Evolutionary conservation across 2,113 vertebrate genomes (phyloP).

Genomic region (Tyrannus savana): DNA sequence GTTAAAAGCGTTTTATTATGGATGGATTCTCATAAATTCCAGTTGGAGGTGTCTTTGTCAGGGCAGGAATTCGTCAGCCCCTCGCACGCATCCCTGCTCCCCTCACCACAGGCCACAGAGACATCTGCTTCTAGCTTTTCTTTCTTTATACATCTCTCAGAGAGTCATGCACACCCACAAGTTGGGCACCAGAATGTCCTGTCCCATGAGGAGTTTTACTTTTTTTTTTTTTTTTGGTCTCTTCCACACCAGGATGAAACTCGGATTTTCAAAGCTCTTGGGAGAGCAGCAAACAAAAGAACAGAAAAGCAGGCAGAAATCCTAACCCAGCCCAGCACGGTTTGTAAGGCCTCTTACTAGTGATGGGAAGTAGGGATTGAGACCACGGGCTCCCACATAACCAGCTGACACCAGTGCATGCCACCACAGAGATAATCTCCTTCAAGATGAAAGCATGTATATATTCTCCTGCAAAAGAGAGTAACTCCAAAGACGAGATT

Average conservation of each 20-base stretch:
- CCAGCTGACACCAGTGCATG: background rate
- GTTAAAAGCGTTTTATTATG: background rate
- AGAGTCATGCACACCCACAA: background rate
- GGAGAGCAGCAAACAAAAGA: conserved; percentile 22
- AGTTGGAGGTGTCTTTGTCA: background rate
- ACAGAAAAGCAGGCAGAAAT: background rate
- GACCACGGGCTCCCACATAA: background rate
- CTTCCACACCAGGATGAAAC: background rate
- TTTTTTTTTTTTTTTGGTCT: background rate
- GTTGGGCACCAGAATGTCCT: background rate
- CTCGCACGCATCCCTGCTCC: background rate
- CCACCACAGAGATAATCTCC: background rate
- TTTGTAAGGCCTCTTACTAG: background rate
- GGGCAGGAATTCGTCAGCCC: background rate
- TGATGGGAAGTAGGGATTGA: background rate
- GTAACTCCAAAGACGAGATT: background rate
- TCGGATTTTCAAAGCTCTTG: background rate
- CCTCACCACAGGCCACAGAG: conserved; percentile 22
- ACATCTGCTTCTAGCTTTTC: conserved; percentile 32
- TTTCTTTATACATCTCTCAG: background rate
- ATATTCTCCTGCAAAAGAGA: background rate
- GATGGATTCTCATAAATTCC: conserved; percentile 20
- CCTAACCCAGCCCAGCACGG: background rate
- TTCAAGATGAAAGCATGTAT: background rate
- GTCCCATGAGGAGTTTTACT: background rate